Percentiles rank a stretch among this genome's conserved stretches.
Conservation (phyloP, 1,140 invertebrate species). For the Apis cerana region DNA sequence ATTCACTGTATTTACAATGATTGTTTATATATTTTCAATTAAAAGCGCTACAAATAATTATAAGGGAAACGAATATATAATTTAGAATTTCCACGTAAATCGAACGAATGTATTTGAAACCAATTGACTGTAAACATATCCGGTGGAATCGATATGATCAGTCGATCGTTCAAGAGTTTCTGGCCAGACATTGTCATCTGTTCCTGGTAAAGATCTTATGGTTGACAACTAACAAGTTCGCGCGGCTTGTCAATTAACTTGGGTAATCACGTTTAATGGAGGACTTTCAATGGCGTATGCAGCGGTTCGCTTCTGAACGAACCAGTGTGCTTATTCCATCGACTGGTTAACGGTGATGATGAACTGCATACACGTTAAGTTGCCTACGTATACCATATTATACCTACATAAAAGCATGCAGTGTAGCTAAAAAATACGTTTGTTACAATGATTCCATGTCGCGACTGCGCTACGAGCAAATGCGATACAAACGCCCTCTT, state of each 20-base stretch:
- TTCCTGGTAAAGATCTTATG: slow-evolving; percentile 52
- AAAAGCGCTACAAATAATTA: neutral
- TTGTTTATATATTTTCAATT: neutral
- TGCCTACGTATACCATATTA: slow-evolving; percentile 51
- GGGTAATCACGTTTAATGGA: slow-evolving; percentile 72
- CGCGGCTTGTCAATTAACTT: slow-evolving; percentile 72
- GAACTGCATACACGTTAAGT: slow-evolving; percentile 18
- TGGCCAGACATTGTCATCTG: slow-evolving; percentile 14
- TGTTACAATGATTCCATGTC: slow-evolving; percentile 36
- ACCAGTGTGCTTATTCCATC: slow-evolving; percentile 39
- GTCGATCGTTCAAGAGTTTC: slow-evolving; percentile 16
- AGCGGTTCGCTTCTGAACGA: slow-evolving; percentile 11
- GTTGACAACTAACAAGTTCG: slow-evolving; percentile 69
- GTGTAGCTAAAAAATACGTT: slow-evolving; percentile 42
- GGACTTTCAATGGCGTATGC: slow-evolving; percentile 13
- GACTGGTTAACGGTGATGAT: slow-evolving; percentile 32
- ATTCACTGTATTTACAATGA: neutral
- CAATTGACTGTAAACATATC: neutral
- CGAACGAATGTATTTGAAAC: neutral
- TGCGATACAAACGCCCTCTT: slow-evolving; percentile 42
- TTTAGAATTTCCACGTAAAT: neutral
- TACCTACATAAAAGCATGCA: slow-evolving; percentile 50
- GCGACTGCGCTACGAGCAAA: slow-evolving; percentile 29
- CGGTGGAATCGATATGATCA: slow-evolving; percentile 23
- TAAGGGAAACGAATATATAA: neutral